phyloP scores from a whole-genome alignment of 1,140 invertebrate genomes.

The Augochlora pura region DNA sequence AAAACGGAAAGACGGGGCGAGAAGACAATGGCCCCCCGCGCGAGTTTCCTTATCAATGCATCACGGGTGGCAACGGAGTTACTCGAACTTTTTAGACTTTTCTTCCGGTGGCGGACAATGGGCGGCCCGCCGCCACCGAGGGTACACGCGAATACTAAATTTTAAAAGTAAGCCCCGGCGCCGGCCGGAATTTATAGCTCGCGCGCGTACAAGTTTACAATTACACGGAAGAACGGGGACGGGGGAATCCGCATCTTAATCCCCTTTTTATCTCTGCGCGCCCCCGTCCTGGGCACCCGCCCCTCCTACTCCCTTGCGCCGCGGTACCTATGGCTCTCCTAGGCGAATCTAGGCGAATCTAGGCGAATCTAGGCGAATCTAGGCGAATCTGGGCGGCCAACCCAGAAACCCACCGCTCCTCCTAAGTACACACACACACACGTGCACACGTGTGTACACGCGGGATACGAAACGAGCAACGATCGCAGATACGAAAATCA shows the following conservation, averaged over 20 bases:
- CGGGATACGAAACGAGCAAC: slow-evolving; percentile 30
- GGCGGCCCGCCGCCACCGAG: slow-evolving; percentile 19
- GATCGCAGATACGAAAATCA: slow-evolving; percentile 46
- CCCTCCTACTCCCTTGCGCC: not conserved
- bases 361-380: not conserved
- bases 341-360: not conserved
- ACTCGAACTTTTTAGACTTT: slow-evolving; percentile 50
- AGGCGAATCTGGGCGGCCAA: not conserved
- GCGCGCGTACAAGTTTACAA: slow-evolving; percentile 59
- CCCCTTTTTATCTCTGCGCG: slow-evolving; percentile 59
- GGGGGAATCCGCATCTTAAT: slow-evolving; percentile 54
- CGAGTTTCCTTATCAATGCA: slow-evolving; percentile 50
- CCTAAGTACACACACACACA: slow-evolving; percentile 4
- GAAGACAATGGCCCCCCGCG: slow-evolving; percentile 38
- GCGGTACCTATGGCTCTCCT: slow-evolving; percentile 47
- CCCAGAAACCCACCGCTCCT: slow-evolving; percentile 29
- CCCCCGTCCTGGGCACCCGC: not conserved
- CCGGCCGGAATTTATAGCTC: slow-evolving; percentile 48
- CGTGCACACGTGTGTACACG: not conserved
- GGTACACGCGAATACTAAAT: slow-evolving; percentile 57
- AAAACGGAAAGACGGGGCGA: too few relatives aligned
- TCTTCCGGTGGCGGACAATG: slow-evolving; percentile 36
- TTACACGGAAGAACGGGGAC: slow-evolving; percentile 57
- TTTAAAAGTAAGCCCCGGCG: slow-evolving; percentile 56
- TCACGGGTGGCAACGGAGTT: slow-evolving; percentile 26